phyloP scores from a whole-genome alignment of 2,113 vertebrate species.

The Lontra canadensis region DNA sequence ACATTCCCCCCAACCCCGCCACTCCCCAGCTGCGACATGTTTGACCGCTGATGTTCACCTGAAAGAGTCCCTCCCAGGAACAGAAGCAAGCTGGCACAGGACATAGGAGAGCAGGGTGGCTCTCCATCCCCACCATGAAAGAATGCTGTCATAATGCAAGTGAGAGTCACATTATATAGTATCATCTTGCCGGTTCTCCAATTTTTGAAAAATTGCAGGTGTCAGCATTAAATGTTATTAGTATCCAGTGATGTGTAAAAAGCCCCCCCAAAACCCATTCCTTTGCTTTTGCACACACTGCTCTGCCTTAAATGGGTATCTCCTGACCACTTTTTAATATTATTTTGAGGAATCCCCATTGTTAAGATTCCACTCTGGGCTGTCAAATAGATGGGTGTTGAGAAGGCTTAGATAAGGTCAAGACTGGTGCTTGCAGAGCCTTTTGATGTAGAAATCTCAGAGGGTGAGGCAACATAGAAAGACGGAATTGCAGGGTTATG shows the following conservation, averaged over 20 bases:
- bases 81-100: not conserved
- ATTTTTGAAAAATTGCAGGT: slow-evolving; percentile 7
- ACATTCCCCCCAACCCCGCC: not conserved
- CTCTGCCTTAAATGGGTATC: not conserved
- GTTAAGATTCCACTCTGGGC: not conserved
- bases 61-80: not conserved
- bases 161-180: not conserved
- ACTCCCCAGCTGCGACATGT: too few relatives aligned
- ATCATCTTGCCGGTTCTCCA: not conserved
- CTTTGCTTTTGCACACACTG: not conserved
- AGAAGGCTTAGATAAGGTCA: not conserved
- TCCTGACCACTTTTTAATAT: not conserved
- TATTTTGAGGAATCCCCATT: not conserved
- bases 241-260: not conserved
- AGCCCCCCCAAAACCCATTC: not conserved
- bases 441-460: not conserved
- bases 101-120: not conserved
- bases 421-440: not conserved
- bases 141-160: not conserved
- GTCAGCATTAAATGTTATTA: not conserved
- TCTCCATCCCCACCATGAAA: not conserved
- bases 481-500: not conserved
- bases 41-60: not conserved
- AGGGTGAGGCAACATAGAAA: not conserved
- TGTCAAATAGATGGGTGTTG: not conserved